These are phyloP conservation scores for Muraenolepis orangiensis DNA, from an alignment of 2,797 vertebrate genomes.

Conservation along the genomic window DNA sequence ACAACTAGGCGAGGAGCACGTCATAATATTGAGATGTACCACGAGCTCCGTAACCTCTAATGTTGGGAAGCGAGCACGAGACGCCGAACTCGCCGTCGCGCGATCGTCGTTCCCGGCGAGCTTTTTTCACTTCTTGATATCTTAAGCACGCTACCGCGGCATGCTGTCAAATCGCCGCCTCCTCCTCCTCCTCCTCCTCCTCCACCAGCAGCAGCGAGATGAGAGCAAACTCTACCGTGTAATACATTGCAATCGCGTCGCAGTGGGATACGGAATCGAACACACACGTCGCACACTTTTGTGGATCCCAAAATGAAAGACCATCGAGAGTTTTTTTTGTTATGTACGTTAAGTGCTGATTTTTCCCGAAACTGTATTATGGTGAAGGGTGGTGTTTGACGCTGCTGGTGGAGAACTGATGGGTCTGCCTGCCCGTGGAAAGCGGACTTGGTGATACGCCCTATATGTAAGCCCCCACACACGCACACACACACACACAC, in stretches of 20 bases:
- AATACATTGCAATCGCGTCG: no score
- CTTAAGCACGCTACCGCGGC: conserved; percentile 37
- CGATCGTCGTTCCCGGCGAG: conserved; percentile 17
- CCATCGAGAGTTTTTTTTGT: not conserved
- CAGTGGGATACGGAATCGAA: not conserved
- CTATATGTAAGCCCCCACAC: conserved; percentile 26
- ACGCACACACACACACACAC: conserved; percentile 16
- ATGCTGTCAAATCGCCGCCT: conserved; percentile 64
- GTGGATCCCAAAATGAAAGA: not conserved
- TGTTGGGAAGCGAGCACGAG: no score
- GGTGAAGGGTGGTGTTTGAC: conserved; percentile 31
- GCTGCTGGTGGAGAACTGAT: conserved; percentile 23
- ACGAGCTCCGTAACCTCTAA: no score
- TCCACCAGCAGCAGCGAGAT: no score
- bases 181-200: no score
- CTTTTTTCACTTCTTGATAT: conserved; percentile 39
- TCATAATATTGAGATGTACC: no score
- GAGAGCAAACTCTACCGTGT: not conserved
- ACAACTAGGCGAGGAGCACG: no score
- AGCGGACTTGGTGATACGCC: conserved; percentile 52
- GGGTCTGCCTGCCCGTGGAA: conserved; percentile 36
- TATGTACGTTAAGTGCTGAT: not conserved
- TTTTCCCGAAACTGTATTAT: conserved; percentile 33
- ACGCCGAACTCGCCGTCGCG: no score
- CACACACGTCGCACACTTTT: not conserved